Evolutionary conservation across 2,888 invertebrate species (phyloP).

Genomic region (Ernsta delagoae): DNA sequence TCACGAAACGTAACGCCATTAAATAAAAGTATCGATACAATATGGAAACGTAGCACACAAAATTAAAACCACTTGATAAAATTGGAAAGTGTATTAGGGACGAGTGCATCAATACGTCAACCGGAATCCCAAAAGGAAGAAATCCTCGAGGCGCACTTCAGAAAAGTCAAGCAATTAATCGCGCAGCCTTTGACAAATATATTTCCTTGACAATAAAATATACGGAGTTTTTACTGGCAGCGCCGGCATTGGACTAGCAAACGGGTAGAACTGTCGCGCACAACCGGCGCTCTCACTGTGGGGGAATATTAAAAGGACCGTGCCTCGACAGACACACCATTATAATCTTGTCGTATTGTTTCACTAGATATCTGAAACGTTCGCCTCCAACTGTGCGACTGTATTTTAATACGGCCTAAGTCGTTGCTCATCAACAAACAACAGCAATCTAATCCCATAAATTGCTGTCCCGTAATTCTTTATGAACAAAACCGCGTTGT

Average conservation of each 20-base stretch:
- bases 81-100: constrained; percentile 25
- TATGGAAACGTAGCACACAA: not conserved
- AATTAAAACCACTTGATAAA: constrained; percentile 3
- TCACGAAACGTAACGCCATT: constrained; percentile 4
- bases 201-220: constrained; percentile 82
- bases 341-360: constrained; percentile 62
- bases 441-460: constrained; percentile 7
- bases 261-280: constrained; percentile 75
- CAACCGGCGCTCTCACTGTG: constrained; percentile 73
- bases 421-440: constrained; percentile 7
- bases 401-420: constrained; percentile 12
- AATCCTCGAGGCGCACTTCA: constrained; percentile 57
- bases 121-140: constrained; percentile 51
- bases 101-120: constrained; percentile 41
- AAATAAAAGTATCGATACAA: not conserved
- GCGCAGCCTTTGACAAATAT: constrained; percentile 77
- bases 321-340: constrained; percentile 59
- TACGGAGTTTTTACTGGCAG: constrained; percentile 73
- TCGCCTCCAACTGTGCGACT: constrained; percentile 7
- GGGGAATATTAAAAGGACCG: constrained; percentile 77
- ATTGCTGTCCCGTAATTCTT: constrained; percentile 12
- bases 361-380: constrained; percentile 41
- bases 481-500: constrained; percentile 25
- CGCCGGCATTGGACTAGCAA: constrained; percentile 62
- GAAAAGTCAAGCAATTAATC: constrained; percentile 73